A percentile compares a stretch with the other conserved stretches of the same genome.
Evolutionary conservation across 2,113 vertebrate genomes (phyloP).

Genomic region (Rhea americana): DNA sequence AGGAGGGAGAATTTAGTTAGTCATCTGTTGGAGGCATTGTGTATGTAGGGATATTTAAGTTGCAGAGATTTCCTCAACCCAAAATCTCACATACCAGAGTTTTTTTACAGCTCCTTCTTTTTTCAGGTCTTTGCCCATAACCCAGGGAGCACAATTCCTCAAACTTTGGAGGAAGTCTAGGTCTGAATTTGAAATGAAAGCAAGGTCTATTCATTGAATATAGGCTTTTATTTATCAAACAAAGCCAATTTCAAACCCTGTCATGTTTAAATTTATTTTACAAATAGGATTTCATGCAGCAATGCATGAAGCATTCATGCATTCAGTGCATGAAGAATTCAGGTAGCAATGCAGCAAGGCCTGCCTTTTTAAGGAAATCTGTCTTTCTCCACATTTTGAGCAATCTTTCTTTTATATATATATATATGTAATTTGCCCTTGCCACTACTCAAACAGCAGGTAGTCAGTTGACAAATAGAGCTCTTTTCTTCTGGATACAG

Average conservation of each 20-base stretch:
- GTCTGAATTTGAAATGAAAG: not conserved
- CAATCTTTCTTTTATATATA: not conserved
- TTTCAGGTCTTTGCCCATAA: not conserved
- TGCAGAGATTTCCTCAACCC: not conserved
- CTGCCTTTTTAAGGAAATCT: not conserved
- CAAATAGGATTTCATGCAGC: not conserved
- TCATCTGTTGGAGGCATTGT: not conserved
- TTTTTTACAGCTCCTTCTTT: not conserved
- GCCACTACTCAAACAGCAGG: not conserved
- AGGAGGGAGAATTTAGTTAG: not conserved
- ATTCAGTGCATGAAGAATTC: too few relatives aligned
- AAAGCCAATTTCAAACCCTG: conserved; percentile 1
- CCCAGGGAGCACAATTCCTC: not conserved
- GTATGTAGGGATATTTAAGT: not conserved
- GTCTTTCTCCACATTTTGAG: not conserved
- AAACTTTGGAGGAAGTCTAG: not conserved
- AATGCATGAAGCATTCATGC: too few relatives aligned
- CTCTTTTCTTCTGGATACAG: not conserved
- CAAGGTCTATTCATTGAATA: not conserved
- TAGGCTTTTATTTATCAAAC: not conserved
- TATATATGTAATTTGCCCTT: not conserved
- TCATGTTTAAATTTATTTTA: not conserved
- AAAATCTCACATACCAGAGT: not conserved
- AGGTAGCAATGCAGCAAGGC: not conserved
- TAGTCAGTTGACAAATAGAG: not conserved